Evolutionary conservation across 2,888 invertebrate species (phyloP).

Genomic region (Myopa testacea): DNA sequence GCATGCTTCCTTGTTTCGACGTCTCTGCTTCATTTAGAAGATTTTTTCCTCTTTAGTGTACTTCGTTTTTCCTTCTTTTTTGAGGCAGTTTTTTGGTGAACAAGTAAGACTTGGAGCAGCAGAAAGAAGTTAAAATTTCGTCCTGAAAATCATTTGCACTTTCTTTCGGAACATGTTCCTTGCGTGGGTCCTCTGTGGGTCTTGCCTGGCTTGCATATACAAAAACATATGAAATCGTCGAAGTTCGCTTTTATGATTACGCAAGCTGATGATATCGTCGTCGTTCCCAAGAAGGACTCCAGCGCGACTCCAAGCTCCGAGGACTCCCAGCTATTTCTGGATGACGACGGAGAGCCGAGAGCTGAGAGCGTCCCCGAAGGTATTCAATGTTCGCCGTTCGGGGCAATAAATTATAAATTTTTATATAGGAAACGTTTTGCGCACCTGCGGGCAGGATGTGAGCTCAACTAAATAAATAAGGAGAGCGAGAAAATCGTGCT

Average conservation of each 20-base stretch:
- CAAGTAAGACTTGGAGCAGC: no score
- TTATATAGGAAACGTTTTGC: conserved; percentile 35
- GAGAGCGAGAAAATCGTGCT: not conserved
- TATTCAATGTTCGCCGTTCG: not conserved
- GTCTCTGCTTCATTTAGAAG: not conserved
- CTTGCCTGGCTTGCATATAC: not conserved
- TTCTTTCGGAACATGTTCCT: not conserved
- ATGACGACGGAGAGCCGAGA: no score
- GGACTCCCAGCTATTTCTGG: no score
- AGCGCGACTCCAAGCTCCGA: no score
- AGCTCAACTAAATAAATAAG: not conserved
- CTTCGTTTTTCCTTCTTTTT: not conserved
- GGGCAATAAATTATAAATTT: conserved; percentile 31
- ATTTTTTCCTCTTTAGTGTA: not conserved
- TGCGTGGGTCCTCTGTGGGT: not conserved
- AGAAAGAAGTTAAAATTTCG: conserved; percentile 4
- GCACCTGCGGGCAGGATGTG: conserved; percentile 26
- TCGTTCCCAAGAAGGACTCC: not conserved
- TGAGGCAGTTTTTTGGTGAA: not conserved
- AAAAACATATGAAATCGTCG: conserved; percentile 3
- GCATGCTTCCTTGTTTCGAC: not conserved
- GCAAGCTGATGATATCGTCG: not conserved
- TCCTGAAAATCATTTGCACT: conserved; percentile 20
- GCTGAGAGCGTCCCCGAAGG: conserved; percentile 9
- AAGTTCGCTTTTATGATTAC: conserved; percentile 22